A percentile compares a stretch with the other conserved stretches of the same genome.
Evolutionary conservation across 2,797 vertebrate genomes (phyloP).

Genomic region (Myotis daubentonii): DNA sequence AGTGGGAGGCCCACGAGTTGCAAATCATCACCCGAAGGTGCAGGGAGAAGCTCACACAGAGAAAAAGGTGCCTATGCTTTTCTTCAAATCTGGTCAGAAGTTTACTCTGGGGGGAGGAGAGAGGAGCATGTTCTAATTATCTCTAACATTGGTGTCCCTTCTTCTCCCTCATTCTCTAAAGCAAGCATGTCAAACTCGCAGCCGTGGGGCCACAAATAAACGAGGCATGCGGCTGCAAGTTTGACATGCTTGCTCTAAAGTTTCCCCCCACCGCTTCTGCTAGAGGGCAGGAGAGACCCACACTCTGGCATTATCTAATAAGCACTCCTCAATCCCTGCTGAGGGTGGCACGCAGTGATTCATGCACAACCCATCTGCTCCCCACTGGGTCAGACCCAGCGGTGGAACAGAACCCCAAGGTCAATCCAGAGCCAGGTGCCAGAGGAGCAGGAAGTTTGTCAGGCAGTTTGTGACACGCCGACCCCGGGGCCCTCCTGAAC

Average conservation of each 20-base stretch:
- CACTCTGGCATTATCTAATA: not conserved
- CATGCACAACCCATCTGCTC: not conserved
- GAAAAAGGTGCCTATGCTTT: not conserved
- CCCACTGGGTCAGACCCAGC: not conserved
- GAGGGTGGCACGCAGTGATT: not conserved
- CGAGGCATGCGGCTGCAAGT: no score
- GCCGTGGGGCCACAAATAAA: no score
- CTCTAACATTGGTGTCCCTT: not conserved
- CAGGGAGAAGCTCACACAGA: not conserved
- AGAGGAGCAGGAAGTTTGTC: not conserved
- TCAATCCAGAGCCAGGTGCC: not conserved
- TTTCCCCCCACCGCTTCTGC: not conserved
- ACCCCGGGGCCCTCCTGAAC: not conserved
- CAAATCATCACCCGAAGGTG: accelerated
- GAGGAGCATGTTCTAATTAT: not conserved
- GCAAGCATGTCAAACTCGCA: no score
- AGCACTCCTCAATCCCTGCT: not conserved
- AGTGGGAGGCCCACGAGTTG: not conserved
- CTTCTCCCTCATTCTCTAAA: not conserved
- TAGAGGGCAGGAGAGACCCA: not conserved
- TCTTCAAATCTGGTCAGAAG: not conserved
- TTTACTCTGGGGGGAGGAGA: not conserved
- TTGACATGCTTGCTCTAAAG: not conserved
- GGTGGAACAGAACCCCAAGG: not conserved
- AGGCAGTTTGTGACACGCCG: no score